Conservation (phyloP, 2,888 invertebrate genomes). For the Toxonevra muliebris region DNA sequence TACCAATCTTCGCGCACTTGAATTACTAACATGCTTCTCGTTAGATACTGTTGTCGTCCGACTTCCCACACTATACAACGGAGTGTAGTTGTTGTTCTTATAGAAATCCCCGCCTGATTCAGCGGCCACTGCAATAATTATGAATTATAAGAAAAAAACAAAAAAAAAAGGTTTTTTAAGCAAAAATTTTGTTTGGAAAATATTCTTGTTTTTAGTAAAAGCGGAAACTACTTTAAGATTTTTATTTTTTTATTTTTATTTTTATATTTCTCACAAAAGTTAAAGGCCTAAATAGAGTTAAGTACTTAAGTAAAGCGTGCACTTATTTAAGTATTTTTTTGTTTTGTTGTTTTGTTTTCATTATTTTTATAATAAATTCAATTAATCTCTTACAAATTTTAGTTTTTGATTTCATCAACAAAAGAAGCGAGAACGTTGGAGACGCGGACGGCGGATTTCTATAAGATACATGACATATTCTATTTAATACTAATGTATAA, state of each 20-base stretch:
- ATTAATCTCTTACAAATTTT: slow-evolving; percentile 56
- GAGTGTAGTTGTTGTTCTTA: slow-evolving; percentile 82
- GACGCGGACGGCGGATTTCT: slow-evolving; percentile 61
- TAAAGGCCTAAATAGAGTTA: slow-evolving; percentile 7
- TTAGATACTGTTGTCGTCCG: slow-evolving; percentile 66
- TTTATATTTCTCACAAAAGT: slow-evolving; percentile 14
- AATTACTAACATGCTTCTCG: slow-evolving; percentile 63
- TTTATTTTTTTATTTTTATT: slow-evolving; percentile 28
- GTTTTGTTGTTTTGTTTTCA: slow-evolving; percentile 23
- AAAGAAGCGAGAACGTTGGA: slow-evolving; percentile 55
- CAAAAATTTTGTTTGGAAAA: too few species aligned
- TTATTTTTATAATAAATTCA: slow-evolving; percentile 63
- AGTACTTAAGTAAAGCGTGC: slow-evolving; percentile 29
- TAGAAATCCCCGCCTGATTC: slow-evolving; percentile 84
- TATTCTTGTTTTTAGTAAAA: too few species aligned
- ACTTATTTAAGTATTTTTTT: slow-evolving; percentile 31
- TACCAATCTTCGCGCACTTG: slow-evolving; percentile 73
- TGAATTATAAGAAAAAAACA: slow-evolving; percentile 29
- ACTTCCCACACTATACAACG: slow-evolving; percentile 74
- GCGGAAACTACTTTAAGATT: neutral
- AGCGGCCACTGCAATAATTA: slow-evolving; percentile 78
- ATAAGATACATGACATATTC: slow-evolving; percentile 53
- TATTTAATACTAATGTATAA: neutral
- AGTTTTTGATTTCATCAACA: slow-evolving; percentile 39
- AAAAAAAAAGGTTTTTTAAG: neutral